Percentiles rank a stretch among this genome's conserved stretches.
Conservation (phyloP, 2,113 vertebrate genomes). For the Pelecanoides urinatrix region DNA sequence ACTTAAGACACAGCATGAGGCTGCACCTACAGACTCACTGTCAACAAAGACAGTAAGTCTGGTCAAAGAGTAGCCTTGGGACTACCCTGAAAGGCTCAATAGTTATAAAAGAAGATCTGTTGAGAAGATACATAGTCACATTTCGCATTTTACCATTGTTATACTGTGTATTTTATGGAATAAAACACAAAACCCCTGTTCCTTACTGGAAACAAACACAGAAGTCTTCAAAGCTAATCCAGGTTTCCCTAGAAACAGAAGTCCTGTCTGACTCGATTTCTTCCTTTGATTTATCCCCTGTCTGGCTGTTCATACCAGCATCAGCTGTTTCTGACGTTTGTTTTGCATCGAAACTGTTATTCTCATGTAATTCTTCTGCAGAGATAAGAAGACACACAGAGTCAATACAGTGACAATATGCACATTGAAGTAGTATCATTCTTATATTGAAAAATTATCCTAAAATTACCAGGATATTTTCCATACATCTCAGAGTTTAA, state of each 20-base stretch:
- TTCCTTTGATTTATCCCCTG: slow-evolving; percentile 53
- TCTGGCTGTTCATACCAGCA: background rate
- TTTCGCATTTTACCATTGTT: background rate
- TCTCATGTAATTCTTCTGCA: slow-evolving; percentile 42
- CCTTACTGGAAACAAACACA: slow-evolving; percentile 89
- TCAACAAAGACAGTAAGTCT: background rate
- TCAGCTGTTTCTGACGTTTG: background rate
- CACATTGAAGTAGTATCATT: background rate
- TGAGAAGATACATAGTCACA: background rate
- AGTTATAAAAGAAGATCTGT: background rate
- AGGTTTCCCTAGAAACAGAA: slow-evolving; percentile 75
- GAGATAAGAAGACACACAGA: background rate
- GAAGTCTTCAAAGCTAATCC: slow-evolving; percentile 89
- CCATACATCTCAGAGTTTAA: background rate
- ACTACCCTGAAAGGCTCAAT: background rate
- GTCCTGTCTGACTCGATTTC: slow-evolving; percentile 4
- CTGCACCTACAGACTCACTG: background rate
- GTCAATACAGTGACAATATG: background rate
- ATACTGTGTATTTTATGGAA: background rate
- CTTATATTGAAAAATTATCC: background rate
- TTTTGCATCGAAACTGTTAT: background rate
- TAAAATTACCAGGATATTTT: background rate
- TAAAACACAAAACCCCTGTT: background rate
- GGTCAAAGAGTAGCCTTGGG: background rate
- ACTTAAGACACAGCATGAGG: background rate